Percentiles rank a stretch among this genome's conserved stretches.
phyloP scores from a whole-genome alignment of 2,888 invertebrate species.

The Nymphalis c-album region DNA sequence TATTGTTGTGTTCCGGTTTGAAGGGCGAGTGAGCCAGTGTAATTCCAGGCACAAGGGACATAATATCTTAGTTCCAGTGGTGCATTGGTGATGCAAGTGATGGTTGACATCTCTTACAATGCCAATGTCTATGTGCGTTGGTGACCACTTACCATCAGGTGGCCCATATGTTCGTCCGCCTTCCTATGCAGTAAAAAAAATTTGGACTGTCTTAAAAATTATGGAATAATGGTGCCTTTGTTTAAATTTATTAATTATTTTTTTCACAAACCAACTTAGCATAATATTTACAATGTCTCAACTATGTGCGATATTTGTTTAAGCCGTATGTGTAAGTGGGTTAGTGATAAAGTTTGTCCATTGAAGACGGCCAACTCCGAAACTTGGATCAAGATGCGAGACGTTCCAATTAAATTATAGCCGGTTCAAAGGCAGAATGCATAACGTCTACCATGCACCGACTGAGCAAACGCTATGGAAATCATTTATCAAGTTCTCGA shows the following conservation, averaged over 20 bases:
- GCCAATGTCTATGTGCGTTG: too few species aligned
- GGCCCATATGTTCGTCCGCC: too few species aligned
- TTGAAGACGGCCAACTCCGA: conserved; percentile 50
- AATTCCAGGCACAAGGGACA: too few species aligned
- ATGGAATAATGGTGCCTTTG: too few species aligned
- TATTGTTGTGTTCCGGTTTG: too few species aligned
- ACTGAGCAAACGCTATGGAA: conserved; percentile 57
- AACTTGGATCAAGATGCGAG: conserved; percentile 58
- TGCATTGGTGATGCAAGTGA: too few species aligned
- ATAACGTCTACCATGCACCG: conserved; percentile 54
- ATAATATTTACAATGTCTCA: background rate
- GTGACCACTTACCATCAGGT: too few species aligned
- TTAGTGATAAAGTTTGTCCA: conserved; percentile 63
- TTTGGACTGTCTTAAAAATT: too few species aligned
- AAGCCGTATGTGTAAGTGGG: conserved; percentile 46
- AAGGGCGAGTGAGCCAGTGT: too few species aligned
- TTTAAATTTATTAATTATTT: background rate
- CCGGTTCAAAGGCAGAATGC: conserved; percentile 73
- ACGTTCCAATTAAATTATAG: conserved; percentile 74
- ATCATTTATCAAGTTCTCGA: conserved; percentile 57
- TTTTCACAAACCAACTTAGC: background rate
- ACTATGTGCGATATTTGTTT: conserved; percentile 8
- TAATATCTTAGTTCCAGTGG: too few species aligned
- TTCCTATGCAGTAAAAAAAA: too few species aligned
- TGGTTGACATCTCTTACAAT: too few species aligned